Conservation (phyloP, 1,140 invertebrate species). For the Pseudoatta argentina region DNA sequence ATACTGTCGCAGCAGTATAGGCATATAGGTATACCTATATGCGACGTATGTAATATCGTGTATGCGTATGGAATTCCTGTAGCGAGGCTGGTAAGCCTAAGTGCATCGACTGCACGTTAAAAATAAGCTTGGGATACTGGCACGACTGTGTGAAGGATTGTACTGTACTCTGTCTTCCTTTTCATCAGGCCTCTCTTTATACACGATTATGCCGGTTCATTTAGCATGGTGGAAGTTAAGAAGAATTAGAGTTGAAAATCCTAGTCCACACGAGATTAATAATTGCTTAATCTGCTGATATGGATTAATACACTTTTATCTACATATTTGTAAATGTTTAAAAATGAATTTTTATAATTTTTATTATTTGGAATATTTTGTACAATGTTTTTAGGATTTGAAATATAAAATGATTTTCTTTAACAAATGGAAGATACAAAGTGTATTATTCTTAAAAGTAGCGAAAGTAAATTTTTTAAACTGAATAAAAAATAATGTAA, state of each 20-base stretch:
- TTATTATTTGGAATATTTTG: not conserved
- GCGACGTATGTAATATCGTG: constrained; percentile 45
- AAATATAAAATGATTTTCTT: not conserved
- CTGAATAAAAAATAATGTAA: not conserved
- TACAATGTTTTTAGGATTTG: not conserved
- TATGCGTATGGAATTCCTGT: constrained; percentile 52
- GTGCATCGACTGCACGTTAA: constrained; percentile 42
- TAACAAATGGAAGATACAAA: not conserved
- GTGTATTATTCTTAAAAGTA: not conserved
- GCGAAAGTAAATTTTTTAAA: not conserved
- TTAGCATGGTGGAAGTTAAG: not conserved
- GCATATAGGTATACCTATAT: constrained; percentile 18
- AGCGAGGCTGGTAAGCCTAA: not conserved
- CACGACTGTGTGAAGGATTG: not conserved
- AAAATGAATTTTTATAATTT: not conserved
- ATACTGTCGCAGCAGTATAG: constrained; percentile 43
- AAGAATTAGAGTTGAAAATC: not conserved
- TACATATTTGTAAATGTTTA: not conserved
- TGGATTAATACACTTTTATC: not conserved
- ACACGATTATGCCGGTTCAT: not conserved
- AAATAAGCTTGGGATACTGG: constrained; percentile 24
- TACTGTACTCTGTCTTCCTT: not conserved
- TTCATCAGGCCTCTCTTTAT: not conserved
- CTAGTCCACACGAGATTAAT: not conserved
- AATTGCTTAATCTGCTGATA: not conserved